Evolutionary conservation across 1,140 invertebrate species (phyloP), one percentile per base, ranked within the genome.

Genomic region (Anoplolepis gracilipes): DNA sequence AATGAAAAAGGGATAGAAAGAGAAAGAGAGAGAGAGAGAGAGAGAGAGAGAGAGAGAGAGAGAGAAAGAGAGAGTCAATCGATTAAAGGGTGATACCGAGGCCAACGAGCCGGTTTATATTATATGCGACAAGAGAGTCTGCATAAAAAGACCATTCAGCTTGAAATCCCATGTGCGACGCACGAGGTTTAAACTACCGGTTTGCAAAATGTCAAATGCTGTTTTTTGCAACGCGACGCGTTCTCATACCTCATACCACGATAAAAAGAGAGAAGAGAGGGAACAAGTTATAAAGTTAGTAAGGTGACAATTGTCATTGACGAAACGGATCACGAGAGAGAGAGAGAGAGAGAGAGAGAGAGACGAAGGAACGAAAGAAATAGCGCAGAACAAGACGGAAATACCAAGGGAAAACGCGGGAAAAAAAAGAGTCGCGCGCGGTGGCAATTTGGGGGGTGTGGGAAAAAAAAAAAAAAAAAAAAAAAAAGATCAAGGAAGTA

Each of bases 11-110:
- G 10, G 33, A 19, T 46, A n/a, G n/a, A n/a, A n/a, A n/a, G n/a
- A 55, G 33, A 5, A 4, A 22, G 6, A 4, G 6, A 22, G 53
- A 30, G 7, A 55, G 33, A 5, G 6, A 22, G 6, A 4, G 6
- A 22, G 53, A 30, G 7, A 55, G 33, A 5, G 6, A 22, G 6
- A 4, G 6, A 22, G 53, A 30, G 7, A 55, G 33, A 5, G 6
- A 22, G 6, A 55, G 33, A 5, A 4, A 22, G 6, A 4, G 6
- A 22, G 53, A 30, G 7, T 30, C 22, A 19, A 73, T 61, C 78
- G 62, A 79, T 79, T 73, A 49, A 49, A 82, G n/a, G 39, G 36
- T 67, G 25, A 72, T 5, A 65, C 67, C 16, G 22, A 81, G n/a
- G 33, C 28, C 19, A 49, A 13, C 10, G 22, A 22, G 13, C 22